A percentile compares a stretch with the other conserved stretches of the same genome.
These are phyloP conservation scores for Hippocampus barbouri DNA, from an alignment of 2,113 vertebrate species.

Conservation along the genomic window DNA sequence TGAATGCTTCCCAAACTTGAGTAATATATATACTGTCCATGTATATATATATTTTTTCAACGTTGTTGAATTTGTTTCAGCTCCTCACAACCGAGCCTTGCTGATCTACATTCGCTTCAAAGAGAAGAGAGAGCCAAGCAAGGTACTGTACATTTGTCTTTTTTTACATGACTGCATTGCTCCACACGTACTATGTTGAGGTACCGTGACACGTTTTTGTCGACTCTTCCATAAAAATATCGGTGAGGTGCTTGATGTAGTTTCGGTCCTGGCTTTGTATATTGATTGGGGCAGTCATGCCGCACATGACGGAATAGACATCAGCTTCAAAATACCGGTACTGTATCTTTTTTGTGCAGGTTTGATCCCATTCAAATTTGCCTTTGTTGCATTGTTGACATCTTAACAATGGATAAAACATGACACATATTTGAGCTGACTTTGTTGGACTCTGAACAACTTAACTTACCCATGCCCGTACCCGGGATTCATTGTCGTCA, in stretches of 20 bases:
- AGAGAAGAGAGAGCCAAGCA: conserved; percentile 39
- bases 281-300: too few relatives aligned
- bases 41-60: neutral
- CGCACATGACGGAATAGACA: too few relatives aligned
- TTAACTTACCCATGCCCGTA: too few relatives aligned
- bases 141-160: conserved; percentile 40
- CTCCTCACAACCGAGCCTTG: conserved; percentile 21
- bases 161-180: neutral
- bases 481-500: too few relatives aligned
- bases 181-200: neutral
- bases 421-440: too few relatives aligned
- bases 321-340: too few relatives aligned
- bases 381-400: neutral
- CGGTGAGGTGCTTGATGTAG: too few relatives aligned
- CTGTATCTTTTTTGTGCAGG: too few relatives aligned
- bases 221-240: neutral
- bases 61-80: conserved; percentile 18
- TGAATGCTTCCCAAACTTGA: neutral
- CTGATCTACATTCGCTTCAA: conserved; percentile 30
- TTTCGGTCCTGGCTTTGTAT: too few relatives aligned
- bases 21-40: too few relatives aligned
- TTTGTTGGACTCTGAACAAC: too few relatives aligned
- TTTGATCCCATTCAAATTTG: neutral
- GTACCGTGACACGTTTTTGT: neutral
- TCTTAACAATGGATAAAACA: too few relatives aligned